Conservation (phyloP, 2,888 invertebrate species). For the Ceriagrion tenellum region DNA sequence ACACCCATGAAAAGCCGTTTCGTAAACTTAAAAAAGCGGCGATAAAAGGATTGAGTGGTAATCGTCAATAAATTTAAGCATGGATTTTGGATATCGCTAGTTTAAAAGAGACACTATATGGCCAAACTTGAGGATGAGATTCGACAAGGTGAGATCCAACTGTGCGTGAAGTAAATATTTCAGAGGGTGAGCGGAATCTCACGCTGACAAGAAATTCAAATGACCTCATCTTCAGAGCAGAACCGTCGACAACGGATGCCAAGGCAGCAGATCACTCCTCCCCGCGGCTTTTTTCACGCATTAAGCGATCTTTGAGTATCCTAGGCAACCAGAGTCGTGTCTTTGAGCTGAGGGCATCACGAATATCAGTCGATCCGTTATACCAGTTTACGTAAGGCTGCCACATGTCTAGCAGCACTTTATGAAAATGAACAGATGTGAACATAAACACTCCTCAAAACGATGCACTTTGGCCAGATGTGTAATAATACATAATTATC, state of each 20-base stretch:
- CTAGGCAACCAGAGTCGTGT: background rate
- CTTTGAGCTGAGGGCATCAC: too few relatives aligned
- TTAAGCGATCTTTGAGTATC: background rate
- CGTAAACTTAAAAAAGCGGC: background rate
- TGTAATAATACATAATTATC: too few relatives aligned
- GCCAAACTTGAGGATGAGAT: background rate
- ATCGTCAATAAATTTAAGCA: constrained; percentile 28
- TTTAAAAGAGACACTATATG: background rate
- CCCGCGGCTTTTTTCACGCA: background rate
- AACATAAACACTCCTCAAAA: too few relatives aligned
- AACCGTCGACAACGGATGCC: background rate
- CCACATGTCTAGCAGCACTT: too few relatives aligned
- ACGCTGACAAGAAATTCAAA: constrained; percentile 5
- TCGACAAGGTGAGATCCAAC: background rate
- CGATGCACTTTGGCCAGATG: too few relatives aligned
- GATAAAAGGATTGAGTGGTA: constrained; percentile 62
- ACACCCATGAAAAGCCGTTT: constrained; percentile 26
- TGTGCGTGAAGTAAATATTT: background rate
- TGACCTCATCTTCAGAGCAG: background rate
- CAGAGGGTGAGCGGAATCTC: background rate
- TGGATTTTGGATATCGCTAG: background rate
- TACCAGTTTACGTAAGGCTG: too few relatives aligned
- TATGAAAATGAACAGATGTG: too few relatives aligned
- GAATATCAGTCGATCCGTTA: too few relatives aligned
- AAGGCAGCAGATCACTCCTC: background rate